These are phyloP conservation scores for Gorilla gorilla DNA, from an alignment of 2,113 vertebrate genomes.

Conservation along the genomic window DNA sequence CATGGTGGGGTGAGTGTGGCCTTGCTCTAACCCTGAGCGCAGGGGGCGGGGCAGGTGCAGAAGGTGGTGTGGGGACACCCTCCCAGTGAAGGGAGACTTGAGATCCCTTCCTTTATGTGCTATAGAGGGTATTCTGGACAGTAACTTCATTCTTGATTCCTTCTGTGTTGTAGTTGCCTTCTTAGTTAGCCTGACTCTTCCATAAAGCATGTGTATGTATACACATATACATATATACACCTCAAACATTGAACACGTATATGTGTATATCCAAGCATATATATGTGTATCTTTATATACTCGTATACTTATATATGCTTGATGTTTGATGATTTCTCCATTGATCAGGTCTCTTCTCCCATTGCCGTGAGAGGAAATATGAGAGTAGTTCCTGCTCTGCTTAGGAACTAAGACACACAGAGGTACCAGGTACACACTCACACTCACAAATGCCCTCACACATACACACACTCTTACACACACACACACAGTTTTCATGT, in stretches of 20 bases:
- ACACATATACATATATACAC: background rate
- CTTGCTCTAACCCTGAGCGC: background rate
- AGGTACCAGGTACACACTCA: background rate
- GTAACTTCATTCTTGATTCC: background rate
- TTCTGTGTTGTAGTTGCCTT: background rate
- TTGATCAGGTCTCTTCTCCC: background rate
- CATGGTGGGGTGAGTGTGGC: fast-evolving
- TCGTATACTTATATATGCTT: no score
- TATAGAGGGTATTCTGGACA: background rate
- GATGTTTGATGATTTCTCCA: background rate
- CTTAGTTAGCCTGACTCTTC: background rate
- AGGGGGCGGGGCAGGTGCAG: fast-evolving
- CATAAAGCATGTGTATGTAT: background rate
- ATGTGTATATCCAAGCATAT: no score
- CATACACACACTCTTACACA: background rate
- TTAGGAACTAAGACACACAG: background rate
- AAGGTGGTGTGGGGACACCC: fast-evolving
- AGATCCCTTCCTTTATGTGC: background rate
- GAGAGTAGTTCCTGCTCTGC: no score
- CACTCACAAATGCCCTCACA: background rate
- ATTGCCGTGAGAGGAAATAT: background rate
- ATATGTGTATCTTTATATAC: no score
- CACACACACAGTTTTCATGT: background rate
- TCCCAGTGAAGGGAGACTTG: background rate
- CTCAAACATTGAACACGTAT: no score